A percentile compares a stretch with the other conserved stretches of the same genome.
phyloP scores from a whole-genome alignment of 2,113 vertebrate genomes.

The Bungarus multicinctus region DNA sequence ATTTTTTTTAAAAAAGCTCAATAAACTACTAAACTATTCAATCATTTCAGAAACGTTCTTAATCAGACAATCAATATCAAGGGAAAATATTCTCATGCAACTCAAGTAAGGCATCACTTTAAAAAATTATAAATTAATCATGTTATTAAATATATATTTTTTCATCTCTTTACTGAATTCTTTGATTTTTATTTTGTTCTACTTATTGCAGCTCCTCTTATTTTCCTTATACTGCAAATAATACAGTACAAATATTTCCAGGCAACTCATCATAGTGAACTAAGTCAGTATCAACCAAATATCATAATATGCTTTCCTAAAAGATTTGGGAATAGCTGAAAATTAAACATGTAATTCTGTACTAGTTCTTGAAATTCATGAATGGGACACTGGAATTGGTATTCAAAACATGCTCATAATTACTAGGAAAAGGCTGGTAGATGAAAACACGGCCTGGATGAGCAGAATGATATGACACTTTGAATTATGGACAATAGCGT shows the following conservation, averaged over 20 bases:
- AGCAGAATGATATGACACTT: slow-evolving; percentile 31
- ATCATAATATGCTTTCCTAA: slow-evolving; percentile 28
- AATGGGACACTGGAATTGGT: not conserved
- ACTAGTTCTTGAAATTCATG: slow-evolving; percentile 34
- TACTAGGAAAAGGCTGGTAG: slow-evolving; percentile 26
- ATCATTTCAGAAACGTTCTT: not conserved
- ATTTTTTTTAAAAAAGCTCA: not conserved
- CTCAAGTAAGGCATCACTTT: not conserved
- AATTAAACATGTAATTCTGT: slow-evolving; percentile 20
- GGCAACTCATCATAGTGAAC: not conserved
- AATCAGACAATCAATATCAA: not conserved
- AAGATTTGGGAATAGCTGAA: slow-evolving; percentile 29
- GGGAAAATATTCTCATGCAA: not conserved
- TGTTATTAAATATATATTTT: not conserved
- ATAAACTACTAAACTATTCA: not conserved
- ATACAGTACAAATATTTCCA: not conserved
- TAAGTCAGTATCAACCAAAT: not conserved
- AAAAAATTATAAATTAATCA: not conserved
- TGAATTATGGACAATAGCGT: slow-evolving; percentile 3
- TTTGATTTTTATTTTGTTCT: not conserved
- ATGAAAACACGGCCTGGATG: slow-evolving; percentile 17
- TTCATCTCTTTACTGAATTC: not conserved
- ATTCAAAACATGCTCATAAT: slow-evolving; percentile 28
- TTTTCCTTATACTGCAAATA: not conserved
- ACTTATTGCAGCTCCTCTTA: not conserved